These are phyloP conservation scores for Embiotoca jacksoni DNA, from an alignment of 2,113 vertebrate genomes.

Conservation along the genomic window DNA sequence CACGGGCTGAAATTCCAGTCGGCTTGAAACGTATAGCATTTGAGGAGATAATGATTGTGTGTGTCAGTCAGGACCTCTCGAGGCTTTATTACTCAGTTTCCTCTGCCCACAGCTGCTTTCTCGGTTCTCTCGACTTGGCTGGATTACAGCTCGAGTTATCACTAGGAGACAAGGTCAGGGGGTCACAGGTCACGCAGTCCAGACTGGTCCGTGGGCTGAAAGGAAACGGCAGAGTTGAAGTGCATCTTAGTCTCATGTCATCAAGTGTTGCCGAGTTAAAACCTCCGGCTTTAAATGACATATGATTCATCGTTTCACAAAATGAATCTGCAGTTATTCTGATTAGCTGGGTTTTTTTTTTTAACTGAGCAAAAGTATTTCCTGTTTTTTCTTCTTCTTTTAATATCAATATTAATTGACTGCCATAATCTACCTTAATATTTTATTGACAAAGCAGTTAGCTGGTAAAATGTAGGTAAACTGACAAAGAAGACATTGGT, in stretches of 20 bases:
- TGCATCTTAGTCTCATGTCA: background rate
- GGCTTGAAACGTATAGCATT: conserved; percentile 59
- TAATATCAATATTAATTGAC: too few relatives aligned
- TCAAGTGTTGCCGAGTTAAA: conserved; percentile 13
- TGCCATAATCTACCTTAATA: too few relatives aligned
- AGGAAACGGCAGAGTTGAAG: conserved; percentile 43
- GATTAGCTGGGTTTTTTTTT: too few relatives aligned
- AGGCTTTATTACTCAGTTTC: conserved; percentile 47
- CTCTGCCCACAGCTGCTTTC: conserved; percentile 28
- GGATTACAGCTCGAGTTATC: conserved; percentile 52
- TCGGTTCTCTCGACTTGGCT: conserved; percentile 42
- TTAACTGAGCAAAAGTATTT: too few relatives aligned
- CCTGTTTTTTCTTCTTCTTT: too few relatives aligned
- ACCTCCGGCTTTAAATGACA: background rate
- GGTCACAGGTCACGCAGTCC: conserved; percentile 45
- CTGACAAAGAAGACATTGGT: too few relatives aligned
- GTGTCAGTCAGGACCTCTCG: conserved; percentile 43
- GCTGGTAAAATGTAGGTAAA: too few relatives aligned
- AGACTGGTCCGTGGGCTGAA: conserved; percentile 60
- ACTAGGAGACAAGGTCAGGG: conserved; percentile 61
- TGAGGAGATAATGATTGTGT: conserved; percentile 58
- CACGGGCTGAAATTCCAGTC: conserved; percentile 67
- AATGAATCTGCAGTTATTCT: too few relatives aligned
- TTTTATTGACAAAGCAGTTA: too few relatives aligned
- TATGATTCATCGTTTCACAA: too few relatives aligned